Conservation (phyloP, 2,888 invertebrate genomes). For the Glyphotaelius pellucidus region DNA sequence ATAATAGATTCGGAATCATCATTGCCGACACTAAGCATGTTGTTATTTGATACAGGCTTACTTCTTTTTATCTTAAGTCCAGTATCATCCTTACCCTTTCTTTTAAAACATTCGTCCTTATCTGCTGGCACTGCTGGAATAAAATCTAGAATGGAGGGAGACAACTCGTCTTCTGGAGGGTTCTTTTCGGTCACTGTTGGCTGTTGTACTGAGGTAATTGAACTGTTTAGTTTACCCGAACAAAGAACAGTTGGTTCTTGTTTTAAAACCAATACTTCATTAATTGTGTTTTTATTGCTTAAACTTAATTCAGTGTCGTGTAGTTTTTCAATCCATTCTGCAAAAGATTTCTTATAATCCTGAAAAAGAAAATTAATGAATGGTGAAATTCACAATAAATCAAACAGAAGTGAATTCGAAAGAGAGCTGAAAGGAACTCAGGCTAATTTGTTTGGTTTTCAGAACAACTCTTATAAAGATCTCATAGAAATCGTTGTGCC, state of each 20-base stretch:
- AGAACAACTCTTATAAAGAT: too few relatives aligned
- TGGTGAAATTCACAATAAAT: neutral
- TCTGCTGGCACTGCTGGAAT: neutral
- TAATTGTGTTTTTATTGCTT: neutral
- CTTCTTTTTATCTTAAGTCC: slow-evolving; percentile 69
- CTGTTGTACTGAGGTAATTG: neutral
- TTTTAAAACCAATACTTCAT: slow-evolving; percentile 28
- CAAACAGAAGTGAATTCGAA: neutral
- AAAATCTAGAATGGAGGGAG: slow-evolving; percentile 50
- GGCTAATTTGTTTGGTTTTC: too few relatives aligned
- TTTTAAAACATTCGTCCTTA: slow-evolving; percentile 39
- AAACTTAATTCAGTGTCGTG: neutral
- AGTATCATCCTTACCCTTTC: slow-evolving; percentile 62
- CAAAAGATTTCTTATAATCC: slow-evolving; percentile 34
- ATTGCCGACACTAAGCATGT: neutral
- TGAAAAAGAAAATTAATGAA: slow-evolving; percentile 29
- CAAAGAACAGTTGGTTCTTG: neutral
- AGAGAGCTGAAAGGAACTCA: too few relatives aligned
- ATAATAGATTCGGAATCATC: neutral
- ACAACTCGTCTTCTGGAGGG: slow-evolving; percentile 5
- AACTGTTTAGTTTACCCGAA: neutral
- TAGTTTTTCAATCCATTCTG: slow-evolving; percentile 33
- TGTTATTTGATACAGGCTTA: slow-evolving; percentile 64
- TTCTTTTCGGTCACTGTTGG: neutral
- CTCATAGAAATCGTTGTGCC: too few relatives aligned